Conservation (phyloP, 2,113 vertebrate species). For the Dermatemys mawii region DNA sequence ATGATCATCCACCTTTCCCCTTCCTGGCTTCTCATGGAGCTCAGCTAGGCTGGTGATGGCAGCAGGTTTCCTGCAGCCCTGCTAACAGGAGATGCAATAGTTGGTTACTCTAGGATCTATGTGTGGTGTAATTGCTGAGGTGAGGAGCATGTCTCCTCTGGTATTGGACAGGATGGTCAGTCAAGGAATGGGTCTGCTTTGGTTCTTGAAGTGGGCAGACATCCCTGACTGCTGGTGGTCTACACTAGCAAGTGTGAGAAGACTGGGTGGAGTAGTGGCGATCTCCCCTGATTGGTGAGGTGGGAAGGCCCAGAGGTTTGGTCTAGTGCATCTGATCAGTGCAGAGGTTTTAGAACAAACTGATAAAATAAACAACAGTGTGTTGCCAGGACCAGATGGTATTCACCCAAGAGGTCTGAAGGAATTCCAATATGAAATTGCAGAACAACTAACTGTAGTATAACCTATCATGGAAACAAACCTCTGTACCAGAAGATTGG, state of each 20-base stretch:
- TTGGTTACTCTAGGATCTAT: not conserved
- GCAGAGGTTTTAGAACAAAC: no score
- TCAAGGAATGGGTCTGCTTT: not conserved
- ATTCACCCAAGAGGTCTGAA: no score
- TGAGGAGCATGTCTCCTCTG: not conserved
- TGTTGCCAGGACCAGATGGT: no score
- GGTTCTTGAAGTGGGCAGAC: not conserved
- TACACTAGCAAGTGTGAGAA: not conserved
- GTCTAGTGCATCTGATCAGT: not conserved
- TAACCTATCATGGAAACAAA: no score
- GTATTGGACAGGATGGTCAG: not conserved
- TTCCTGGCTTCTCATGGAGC: not conserved
- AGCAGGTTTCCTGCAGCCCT: not conserved
- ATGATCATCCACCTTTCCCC: not conserved
- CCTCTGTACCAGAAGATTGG: no score
- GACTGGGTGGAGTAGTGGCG: not conserved
- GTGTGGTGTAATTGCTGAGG: not conserved
- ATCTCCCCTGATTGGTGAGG: not conserved
- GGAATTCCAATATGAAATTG: no score
- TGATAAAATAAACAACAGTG: no score
- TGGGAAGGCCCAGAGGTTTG: not conserved
- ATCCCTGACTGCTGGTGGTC: not conserved
- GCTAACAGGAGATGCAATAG: not conserved
- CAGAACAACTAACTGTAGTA: no score
- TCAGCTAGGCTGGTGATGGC: not conserved